Base-by-base conservation (phyloP, 1,140 invertebrate genomes). In the Pseudomyrmex pallidus region DNA sequence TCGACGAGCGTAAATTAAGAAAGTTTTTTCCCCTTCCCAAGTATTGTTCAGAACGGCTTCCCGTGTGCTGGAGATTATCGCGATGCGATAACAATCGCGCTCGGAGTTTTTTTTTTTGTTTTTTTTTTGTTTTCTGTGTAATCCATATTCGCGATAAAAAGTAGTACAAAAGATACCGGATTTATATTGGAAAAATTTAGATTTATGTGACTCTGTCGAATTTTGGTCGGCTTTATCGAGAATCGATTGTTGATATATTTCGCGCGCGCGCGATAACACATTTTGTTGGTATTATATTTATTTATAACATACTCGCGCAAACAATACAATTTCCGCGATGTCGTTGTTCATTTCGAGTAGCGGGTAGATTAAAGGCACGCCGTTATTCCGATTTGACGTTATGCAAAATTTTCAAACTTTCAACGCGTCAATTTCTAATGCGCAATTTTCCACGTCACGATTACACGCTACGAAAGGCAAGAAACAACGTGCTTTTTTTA, bases 1-100 rank as follows among this genome's bases (percentile, higher is more conserved):
- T 80, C 76, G 76, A 80, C 46, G 76, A 80, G 66, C 76, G 44
- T 80, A 80, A 80, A 80, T 80, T 72, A 80, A 80, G 76, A 80
- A 80, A 80, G 54, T 80, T 80, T 80, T 35, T 7, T 35, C 35
- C 35, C n/a, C 76, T 63, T 44, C 66, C 54, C 61, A 68, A 80
- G 66, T 66, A 22, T 22, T 13, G 44, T 35, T 50, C 76, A 70
- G 66, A 56, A 46, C 48, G 22, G 35, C 76, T 57, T 78, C 54
- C 20, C 66, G 35, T 20, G 66, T 35, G 44, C 52, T n/a, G 62
- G 50, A 67, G 74, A 77, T 77, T 77, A 50, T 80, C 66, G 66
- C 66, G 76, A 57, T 80, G 66, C 57, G 35, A 35, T 35, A 80
- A 80, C 76, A 67, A 80, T 80, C 17, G 76, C 54, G 56, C 66